A percentile compares a stretch with the other conserved stretches of the same genome.
Evolutionary conservation across 92 coral and sea anemone genomes (phyloP).

Genomic region (Epizoanthus scotinus): DNA sequence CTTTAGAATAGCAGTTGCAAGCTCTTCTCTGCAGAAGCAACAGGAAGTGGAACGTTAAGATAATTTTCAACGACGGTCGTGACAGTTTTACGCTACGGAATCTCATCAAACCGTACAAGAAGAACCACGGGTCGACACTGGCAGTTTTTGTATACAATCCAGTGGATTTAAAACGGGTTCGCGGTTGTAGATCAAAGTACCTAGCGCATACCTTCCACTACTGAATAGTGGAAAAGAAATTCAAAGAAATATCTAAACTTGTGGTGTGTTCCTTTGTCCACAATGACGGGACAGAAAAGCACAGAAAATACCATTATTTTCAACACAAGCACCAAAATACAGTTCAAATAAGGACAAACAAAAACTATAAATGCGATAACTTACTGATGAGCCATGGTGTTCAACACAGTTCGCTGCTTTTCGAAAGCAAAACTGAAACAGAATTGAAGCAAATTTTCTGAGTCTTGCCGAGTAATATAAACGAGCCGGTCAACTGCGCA

Average conservation of each 20-base stretch:
- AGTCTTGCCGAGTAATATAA: conserved; percentile 85
- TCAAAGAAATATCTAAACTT: neutral
- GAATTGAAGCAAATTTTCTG: conserved; percentile 37
- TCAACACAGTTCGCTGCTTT: neutral
- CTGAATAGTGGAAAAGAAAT: neutral
- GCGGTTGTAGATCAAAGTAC: neutral
- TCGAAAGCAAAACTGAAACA: conserved; percentile 30
- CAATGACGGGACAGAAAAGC: conserved; percentile 5
- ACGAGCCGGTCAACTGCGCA: conserved; percentile 96
- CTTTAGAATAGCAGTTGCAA: conserved; percentile 95
- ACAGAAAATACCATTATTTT: neutral
- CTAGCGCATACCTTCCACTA: neutral
- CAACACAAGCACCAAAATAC: neutral
- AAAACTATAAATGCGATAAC: conserved; percentile 7
- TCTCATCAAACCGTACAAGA: neutral
- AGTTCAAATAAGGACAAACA: neutral
- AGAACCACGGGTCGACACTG: neutral
- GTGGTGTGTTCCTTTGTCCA: conserved; percentile 45
- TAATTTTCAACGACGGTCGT: neutral
- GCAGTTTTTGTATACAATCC: too few species aligned
- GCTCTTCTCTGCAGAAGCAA: conserved; percentile 79
- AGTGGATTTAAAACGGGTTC: too few species aligned
- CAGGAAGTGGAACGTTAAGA: conserved; percentile 34
- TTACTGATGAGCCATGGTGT: conserved; percentile 56
- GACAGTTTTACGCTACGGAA: neutral